Evolutionary conservation across 2,888 invertebrate species (phyloP), one percentile per base, ranked within the genome.

Genomic region (Drosophila rellima): DNA sequence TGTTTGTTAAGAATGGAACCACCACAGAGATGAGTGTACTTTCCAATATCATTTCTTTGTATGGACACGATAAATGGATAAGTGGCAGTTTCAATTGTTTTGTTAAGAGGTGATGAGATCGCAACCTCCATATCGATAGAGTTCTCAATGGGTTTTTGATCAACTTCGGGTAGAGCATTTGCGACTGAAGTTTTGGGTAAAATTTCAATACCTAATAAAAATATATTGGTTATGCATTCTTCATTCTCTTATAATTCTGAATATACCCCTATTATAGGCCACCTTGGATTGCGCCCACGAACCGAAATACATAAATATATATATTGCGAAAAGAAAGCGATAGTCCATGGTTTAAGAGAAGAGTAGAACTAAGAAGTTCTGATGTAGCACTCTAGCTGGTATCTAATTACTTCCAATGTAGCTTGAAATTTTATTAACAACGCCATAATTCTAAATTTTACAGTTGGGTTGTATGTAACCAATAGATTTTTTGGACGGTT

Each of bases 1-100:
- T 84, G 64, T n/a, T 80, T 75, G 17, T 74, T 63, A 10, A 92
- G 77, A 13, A 92, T 92, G 0, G 85, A 80, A n/a, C 92, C 92
- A 4, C 92, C 92, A 60, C 92, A 92, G 3, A 81, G 70, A 35
- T 90, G 89, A 10, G 61, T 52, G 50, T 82, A 88, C 10, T 37
- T 74, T 0, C 56, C 69, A 2, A 50, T 64, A 0, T 18, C 31
- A 50, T 69, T 61, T 26, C 69, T 23, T 26, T 89, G 85, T 15
- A 89, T 35, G n/a, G 85, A 89, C 4, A 79, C 85, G 4, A 87
- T 29, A 50, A 84, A 89, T 7, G 84, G 57, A 37, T 44, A 68
- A 13, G 3, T 55, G 44, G 23, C 13, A 4, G 45, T 15, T 10
- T 2, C 5, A 13, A 13, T 44, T 35, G 8, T 8, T 10, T 18